These are phyloP conservation scores for Diogma glabrata DNA, from an alignment of 2,888 invertebrate species.

Conservation along the genomic window DNA sequence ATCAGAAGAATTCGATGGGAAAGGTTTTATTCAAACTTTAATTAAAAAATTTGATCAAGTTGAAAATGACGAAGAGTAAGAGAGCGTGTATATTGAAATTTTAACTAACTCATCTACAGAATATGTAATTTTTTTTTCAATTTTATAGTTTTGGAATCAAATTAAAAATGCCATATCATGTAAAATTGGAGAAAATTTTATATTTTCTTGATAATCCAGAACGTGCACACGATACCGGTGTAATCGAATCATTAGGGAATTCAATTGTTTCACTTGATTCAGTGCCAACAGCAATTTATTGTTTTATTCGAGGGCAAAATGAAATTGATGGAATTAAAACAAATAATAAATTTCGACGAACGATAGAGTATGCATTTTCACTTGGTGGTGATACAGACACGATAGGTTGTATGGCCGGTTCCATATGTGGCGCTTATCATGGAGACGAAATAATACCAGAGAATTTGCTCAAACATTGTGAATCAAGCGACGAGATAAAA, in stretches of 20 bases:
- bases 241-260: slow-evolving; percentile 45
- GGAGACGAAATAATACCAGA: slow-evolving; percentile 43
- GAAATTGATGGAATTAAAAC: slow-evolving; percentile 41
- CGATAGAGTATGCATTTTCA: slow-evolving; percentile 56
- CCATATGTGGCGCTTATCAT: slow-evolving; percentile 55
- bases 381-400: slow-evolving; percentile 70
- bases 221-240: slow-evolving; percentile 37
- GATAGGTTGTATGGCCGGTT: slow-evolving; percentile 62
- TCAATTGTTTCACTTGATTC: slow-evolving; percentile 52
- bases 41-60: slow-evolving; percentile 41
- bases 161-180: slow-evolving; percentile 40
- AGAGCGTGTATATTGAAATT: no score
- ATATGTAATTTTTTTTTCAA: no score
- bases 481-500: slow-evolving; percentile 41
- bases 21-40: slow-evolving; percentile 40
- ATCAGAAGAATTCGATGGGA: slow-evolving; percentile 36
- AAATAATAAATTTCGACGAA: slow-evolving; percentile 47
- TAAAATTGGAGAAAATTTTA: slow-evolving; percentile 42
- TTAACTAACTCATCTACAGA: no score
- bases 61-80: slow-evolving; percentile 39
- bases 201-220: slow-evolving; percentile 37
- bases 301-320: slow-evolving; percentile 46
- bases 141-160: slow-evolving; percentile 31
- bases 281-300: slow-evolving; percentile 60
- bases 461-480: slow-evolving; percentile 46